Conservation (phyloP, 2,797 vertebrate species). For the Typhlichthys subterraneus region DNA sequence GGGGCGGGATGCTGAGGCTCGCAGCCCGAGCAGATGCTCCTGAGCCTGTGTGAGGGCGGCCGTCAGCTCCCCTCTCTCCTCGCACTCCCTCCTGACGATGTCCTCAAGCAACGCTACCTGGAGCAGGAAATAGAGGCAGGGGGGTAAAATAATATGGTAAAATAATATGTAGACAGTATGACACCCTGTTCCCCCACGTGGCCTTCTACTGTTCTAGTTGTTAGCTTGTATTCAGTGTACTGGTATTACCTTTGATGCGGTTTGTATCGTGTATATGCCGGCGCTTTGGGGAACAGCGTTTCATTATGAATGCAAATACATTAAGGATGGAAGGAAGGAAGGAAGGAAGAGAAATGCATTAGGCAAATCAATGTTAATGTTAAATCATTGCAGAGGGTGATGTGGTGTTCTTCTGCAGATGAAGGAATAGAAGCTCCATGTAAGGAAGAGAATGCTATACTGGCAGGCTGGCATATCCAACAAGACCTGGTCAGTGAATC, state of each 20-base stretch:
- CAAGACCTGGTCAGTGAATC: conserved; percentile 39
- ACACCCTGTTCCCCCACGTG: neutral
- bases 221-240: neutral
- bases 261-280: no score
- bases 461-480: conserved; percentile 27
- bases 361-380: conserved; percentile 3
- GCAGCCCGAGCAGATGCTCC: conserved; percentile 79
- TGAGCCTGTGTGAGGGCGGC: conserved; percentile 81
- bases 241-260: no score
- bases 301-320: neutral
- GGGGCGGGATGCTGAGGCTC: conserved; percentile 22
- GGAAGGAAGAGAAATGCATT: conserved; percentile 1
- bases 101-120: conserved; percentile 87
- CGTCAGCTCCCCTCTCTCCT: conserved; percentile 88
- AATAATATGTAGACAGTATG: neutral
- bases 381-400: conserved; percentile 14
- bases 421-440: conserved; percentile 3
- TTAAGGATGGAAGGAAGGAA: neutral
- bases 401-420: conserved; percentile 9
- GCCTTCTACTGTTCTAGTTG: neutral
- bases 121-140: conserved; percentile 3
- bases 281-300: conserved; percentile 25
- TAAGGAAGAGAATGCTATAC: conserved; percentile 22
- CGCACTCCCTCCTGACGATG: conserved; percentile 87
- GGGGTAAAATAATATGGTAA: conserved; percentile 7